A percentile compares a stretch with the other conserved stretches of the same genome.
Conservation (phyloP, 2,888 invertebrate genomes). For the Scrobipalpa atriplicella region DNA sequence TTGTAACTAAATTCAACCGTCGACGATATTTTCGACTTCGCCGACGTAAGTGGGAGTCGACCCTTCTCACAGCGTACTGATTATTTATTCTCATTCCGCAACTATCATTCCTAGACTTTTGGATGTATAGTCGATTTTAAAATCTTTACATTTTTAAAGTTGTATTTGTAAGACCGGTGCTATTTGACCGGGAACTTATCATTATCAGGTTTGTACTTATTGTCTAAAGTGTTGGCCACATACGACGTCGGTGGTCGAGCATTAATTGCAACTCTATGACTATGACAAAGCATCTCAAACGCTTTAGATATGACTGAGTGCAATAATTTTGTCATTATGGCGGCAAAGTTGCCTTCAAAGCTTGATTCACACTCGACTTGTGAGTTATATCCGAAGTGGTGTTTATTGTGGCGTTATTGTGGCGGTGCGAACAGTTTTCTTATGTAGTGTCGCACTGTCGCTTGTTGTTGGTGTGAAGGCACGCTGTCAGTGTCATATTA, state of each 20-base stretch:
- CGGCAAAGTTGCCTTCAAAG: too few species aligned
- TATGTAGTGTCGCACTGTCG: too few species aligned
- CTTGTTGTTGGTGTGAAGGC: slow-evolving; percentile 37
- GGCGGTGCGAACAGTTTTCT: neutral
- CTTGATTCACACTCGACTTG: too few species aligned
- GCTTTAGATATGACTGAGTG: too few species aligned
- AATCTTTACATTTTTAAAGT: slow-evolving; percentile 22
- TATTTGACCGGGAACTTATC: neutral
- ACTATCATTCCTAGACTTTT: slow-evolving; percentile 21
- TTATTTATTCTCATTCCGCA: slow-evolving; percentile 23
- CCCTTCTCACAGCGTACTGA: slow-evolving; percentile 11
- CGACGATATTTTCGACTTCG: slow-evolving; percentile 4
- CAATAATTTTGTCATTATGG: too few species aligned
- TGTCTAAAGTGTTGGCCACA: neutral
- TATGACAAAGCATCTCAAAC: too few species aligned
- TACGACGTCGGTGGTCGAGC: neutral
- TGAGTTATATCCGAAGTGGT: neutral
- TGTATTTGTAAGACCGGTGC: slow-evolving; percentile 3
- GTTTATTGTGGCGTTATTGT: neutral
- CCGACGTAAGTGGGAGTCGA: neutral
- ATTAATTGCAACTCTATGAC: too few species aligned
- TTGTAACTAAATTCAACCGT: slow-evolving; percentile 10
- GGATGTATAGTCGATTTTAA: slow-evolving; percentile 11
- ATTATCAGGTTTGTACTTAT: slow-evolving; percentile 17
- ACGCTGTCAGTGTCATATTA: slow-evolving; percentile 68